Evolutionary conservation across 2,797 vertebrate genomes (phyloP), one percentile per base, ranked within the genome.

Genomic region (Helicolenus hilgendorfi): DNA sequence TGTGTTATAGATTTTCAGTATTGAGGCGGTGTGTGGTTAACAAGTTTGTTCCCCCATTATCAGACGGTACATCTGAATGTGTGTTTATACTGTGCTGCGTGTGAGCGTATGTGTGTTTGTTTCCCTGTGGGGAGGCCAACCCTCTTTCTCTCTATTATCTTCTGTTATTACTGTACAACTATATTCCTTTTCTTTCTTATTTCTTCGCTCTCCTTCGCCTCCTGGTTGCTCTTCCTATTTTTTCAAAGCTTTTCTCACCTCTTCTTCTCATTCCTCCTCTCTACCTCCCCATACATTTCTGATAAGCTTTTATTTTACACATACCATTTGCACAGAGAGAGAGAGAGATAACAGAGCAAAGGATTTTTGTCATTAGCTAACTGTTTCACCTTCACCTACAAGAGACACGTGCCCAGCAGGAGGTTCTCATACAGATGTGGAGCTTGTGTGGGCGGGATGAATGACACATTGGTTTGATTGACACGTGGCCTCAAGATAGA

Each of bases 21-120:
- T 31, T 5, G 60, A 83, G 55, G 26, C 38, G 53, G 33, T 68
- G 72, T 80, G 26, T 90, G 72, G 70, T 92, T 92, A 90, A 92
- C 79, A 87, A 83, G 88, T 83, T 77, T 77, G 58, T 81, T 89
- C 76, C 75, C 10, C 86, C 64, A 87, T 86, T 84, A 87, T 75
- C 68, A 85, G 77, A 60, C 67, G 20, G 11, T 56, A 27, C 36
- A 49, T 73, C 36, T 69, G 63, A 49, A 69, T 69, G 58, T 75
- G 35, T 56, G 29, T 59, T 67, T 72, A 35, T 64, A 5, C 62
- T 55, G 36, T 65, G 35, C n/a, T 41, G 56, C n/a, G 3, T 62
- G 55, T 79, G 56, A 20, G 56, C 2, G 2, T 27, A 2, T 65
- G 11, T 55, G 71, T 79, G 69, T 45, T n/a, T 33, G 24, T 72